These are phyloP conservation scores for Danaus melanippus DNA, from an alignment of 1,140 invertebrate genomes.

Conservation along the genomic window DNA sequence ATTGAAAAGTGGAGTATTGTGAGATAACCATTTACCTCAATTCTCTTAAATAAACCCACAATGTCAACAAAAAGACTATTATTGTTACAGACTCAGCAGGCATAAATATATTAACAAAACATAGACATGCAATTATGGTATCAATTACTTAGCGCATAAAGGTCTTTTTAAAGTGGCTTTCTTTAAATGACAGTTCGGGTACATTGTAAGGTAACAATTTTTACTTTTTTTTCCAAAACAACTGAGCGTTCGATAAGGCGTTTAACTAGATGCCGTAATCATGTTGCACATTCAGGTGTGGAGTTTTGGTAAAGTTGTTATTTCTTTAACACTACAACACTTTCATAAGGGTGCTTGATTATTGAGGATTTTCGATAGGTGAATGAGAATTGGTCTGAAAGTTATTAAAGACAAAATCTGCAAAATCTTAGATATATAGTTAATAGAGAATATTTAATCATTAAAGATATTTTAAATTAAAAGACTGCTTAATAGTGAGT, in stretches of 20 bases:
- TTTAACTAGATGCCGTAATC: conserved; percentile 47
- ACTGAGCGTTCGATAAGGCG: conserved; percentile 38
- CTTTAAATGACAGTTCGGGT: too few relatives aligned
- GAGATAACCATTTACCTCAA: conserved; percentile 68
- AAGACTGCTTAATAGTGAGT: too few relatives aligned
- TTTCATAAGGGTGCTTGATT: conserved; percentile 17
- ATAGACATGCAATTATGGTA: too few relatives aligned
- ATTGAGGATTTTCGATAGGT: too few relatives aligned
- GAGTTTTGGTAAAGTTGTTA: conserved; percentile 18
- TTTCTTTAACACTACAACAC: conserved; percentile 3
- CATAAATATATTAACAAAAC: conserved; percentile 9
- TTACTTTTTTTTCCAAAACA: conserved; percentile 40
- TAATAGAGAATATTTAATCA: too few relatives aligned
- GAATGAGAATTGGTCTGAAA: too few relatives aligned
- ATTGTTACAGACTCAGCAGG: conserved; percentile 36
- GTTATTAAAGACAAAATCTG: too few relatives aligned
- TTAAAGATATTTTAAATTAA: too few relatives aligned
- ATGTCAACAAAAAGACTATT: conserved; percentile 64
- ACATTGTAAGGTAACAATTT: too few relatives aligned
- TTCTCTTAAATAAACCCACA: conserved; percentile 70
- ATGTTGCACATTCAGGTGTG: conserved; percentile 27
- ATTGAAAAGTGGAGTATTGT: conserved; percentile 53
- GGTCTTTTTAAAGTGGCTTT: too few relatives aligned
- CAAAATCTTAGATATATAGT: too few relatives aligned
- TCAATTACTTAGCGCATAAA: too few relatives aligned